Base-by-base conservation (phyloP, 2,888 invertebrate genomes). In the Lydus trimaculatus region DNA sequence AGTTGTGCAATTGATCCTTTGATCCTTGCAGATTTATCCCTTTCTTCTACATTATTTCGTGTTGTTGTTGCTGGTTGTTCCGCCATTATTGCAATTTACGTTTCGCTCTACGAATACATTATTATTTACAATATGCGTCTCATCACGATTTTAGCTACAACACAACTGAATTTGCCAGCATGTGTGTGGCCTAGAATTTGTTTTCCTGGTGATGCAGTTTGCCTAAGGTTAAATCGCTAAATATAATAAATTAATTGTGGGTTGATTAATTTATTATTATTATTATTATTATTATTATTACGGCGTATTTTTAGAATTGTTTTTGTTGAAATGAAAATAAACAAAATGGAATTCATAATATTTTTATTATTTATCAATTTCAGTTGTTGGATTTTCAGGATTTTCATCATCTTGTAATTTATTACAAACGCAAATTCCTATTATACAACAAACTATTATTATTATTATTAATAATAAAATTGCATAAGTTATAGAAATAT, bases 401-500 rank as follows among this genome's bases (percentile, higher is more conserved):
- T 60, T 56, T 3, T 28, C 23, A 5, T 28, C 23, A 4, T 65
- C 20, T 25, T 36, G 23, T 15, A 62, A 64, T 31, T 61, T 66
- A 36, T 66, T 58, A 15, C 66, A 56, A 13, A 31, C 33, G 31
- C 63, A 8, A 23, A 69, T 5, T 43, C 59, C 61, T 13, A 61
- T 9, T 31, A 70, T 13, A 33, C 66, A 66, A 48, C 70, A 70
- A 8, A 58, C 36, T 7, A 66, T 23, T 20, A 33, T 31, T 5
- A 36, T n/a, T 6, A 70, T 33, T 5, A 36, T 31, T 23, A 70
- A 36, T 28, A 70, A 20, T 8, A 75, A 15, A 9, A 78, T 33
- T 7, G 75, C 73, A 60, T 78, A 77, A 17, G 76, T 20, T 13
- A 79, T 58, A 0, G 78, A 75, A 8, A 82, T 69, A 59, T 81